A percentile compares a stretch with the other conserved stretches of the same genome.
phyloP scores from a whole-genome alignment of 2,113 vertebrate species.

The Dipodomys stephensi region DNA sequence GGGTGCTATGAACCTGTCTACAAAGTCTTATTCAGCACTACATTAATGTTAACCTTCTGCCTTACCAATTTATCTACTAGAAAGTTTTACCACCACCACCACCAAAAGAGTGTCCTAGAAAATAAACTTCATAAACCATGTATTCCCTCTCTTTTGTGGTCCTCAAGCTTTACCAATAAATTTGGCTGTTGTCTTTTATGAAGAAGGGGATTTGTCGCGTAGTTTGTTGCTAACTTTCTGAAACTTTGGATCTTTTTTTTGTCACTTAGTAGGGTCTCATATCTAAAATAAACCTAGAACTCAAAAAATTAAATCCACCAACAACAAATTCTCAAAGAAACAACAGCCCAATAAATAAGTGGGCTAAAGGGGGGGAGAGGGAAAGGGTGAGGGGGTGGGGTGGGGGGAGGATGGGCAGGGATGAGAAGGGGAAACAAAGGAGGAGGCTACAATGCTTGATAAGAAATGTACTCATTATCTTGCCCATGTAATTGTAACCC shows the following conservation, averaged over 20 bases:
- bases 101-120: conserved; percentile 60
- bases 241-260: background rate
- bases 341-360: too few relatives aligned
- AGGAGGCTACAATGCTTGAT: too few relatives aligned
- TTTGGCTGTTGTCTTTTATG: background rate
- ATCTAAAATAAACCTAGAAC: too few relatives aligned
- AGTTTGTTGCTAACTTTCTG: background rate
- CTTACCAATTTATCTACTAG: conserved; percentile 57
- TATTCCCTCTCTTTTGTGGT: background rate
- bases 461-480: too few relatives aligned
- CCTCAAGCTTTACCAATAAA: background rate
- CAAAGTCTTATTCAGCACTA: conserved; percentile 25
- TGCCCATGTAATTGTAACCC: too few relatives aligned
- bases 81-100: conserved; percentile 3
- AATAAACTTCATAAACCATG: conserved; percentile 44
- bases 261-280: too few relatives aligned
- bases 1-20: background rate
- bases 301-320: too few relatives aligned
- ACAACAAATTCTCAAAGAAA: too few relatives aligned
- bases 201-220: background rate
- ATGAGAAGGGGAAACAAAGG: too few relatives aligned
- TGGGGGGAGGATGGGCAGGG: too few relatives aligned
- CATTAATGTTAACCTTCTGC: background rate
- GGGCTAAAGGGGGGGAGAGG: too few relatives aligned
- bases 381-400: too few relatives aligned